Evolutionary conservation across 2,797 vertebrate genomes (phyloP).

Genomic region (Coluber constrictor): DNA sequence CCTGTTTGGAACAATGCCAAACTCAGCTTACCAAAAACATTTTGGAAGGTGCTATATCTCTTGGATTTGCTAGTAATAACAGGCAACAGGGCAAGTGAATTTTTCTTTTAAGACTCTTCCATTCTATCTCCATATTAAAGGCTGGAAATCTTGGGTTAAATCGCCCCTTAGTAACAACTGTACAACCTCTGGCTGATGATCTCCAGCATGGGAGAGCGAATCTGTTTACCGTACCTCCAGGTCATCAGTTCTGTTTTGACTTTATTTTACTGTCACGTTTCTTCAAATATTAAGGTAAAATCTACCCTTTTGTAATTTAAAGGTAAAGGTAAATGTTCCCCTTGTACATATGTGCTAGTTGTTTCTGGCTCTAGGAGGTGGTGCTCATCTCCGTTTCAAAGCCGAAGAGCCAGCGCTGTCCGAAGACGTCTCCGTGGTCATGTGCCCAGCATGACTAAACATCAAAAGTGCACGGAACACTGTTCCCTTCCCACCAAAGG

Average conservation of each 20-base stretch:
- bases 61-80: not conserved
- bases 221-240: not conserved
- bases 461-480: accelerated
- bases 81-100: not conserved
- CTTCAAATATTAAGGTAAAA: not conserved
- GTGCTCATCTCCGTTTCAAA: no score
- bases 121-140: no score
- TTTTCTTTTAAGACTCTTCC: not conserved
- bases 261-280: not conserved
- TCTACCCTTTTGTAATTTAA: not conserved
- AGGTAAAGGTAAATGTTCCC: no score
- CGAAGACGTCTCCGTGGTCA: no score
- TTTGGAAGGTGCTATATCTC: not conserved
- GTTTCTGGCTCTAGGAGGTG: no score
- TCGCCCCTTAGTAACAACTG: not conserved
- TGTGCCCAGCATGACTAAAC: no score
- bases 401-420: no score
- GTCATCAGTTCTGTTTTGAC: not conserved
- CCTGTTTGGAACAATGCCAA: not conserved
- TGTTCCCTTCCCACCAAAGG: no score
- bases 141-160: not conserved
- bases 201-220: not conserved
- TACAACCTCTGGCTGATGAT: not conserved
- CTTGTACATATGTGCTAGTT: no score
- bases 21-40: not conserved